Conservation (phyloP, 2,888 invertebrate species). For the Oligia latruncula region DNA sequence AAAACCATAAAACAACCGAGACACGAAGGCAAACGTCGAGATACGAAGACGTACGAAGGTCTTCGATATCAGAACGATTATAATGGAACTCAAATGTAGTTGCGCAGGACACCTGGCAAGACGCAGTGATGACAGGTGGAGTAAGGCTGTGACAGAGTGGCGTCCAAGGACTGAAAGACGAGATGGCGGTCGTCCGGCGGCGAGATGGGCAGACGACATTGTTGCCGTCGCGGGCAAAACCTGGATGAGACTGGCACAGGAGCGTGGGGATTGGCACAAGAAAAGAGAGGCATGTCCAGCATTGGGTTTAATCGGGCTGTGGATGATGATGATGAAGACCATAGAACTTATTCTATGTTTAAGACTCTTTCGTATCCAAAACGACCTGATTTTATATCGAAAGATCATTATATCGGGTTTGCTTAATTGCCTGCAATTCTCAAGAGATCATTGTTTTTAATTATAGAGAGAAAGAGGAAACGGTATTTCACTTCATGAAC, state of each 20-base stretch:
- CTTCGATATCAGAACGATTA: neutral
- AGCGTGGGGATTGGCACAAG: neutral
- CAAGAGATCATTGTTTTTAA: slow-evolving; percentile 39
- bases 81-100: neutral
- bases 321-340: neutral
- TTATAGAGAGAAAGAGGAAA: slow-evolving; percentile 48
- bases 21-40: neutral
- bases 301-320: neutral
- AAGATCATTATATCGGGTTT: neutral
- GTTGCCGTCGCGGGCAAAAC: neutral
- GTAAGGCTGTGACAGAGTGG: neutral
- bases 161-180: neutral
- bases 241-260: neutral
- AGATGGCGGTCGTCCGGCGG: neutral
- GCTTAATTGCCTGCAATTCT: neutral
- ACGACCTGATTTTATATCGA: neutral
- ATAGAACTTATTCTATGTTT: neutral
- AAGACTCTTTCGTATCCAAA: neutral
- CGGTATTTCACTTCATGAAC: slow-evolving; percentile 41
- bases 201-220: neutral
- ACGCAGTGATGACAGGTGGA: neutral
- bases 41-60: neutral
- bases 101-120: neutral
- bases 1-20: neutral
- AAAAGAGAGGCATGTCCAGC: neutral